Evolutionary conservation across 2,888 invertebrate species (phyloP).

Genomic region (Yponomeuta sedellus): DNA sequence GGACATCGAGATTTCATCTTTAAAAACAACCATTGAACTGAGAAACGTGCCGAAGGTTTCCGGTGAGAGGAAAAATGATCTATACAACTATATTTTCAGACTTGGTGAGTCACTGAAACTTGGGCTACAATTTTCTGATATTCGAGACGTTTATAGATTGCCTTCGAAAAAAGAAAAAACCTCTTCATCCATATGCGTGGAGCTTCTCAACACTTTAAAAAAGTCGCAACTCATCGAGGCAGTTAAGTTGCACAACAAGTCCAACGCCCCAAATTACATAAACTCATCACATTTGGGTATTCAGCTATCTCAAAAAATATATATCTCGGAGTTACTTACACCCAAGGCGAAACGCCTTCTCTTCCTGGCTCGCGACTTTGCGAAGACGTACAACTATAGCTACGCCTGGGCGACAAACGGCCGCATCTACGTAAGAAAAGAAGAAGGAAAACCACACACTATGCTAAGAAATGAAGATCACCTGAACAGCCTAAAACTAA

Average conservation of each 20-base stretch:
- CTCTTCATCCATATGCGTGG: not conserved
- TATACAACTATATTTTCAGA: too few species aligned
- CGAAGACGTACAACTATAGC: not conserved
- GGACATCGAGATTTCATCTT: too few species aligned
- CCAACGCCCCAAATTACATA: not conserved
- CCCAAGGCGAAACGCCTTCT: not conserved
- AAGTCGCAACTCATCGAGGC: not conserved
- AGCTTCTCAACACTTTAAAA: not conserved
- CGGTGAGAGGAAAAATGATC: too few species aligned
- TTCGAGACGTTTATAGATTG: too few species aligned
- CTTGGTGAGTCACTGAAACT: too few species aligned
- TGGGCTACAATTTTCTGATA: too few species aligned
- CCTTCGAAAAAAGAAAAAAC: not conserved
- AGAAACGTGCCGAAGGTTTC: too few species aligned
- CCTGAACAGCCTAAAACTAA: not conserved
- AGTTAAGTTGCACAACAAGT: not conserved
- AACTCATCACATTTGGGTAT: not conserved
- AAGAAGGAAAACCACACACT: not conserved
- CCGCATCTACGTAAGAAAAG: not conserved
- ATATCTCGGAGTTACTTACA: not conserved
- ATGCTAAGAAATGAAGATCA: conserved; percentile 3
- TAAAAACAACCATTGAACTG: too few species aligned
- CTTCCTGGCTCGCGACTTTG: conserved; percentile 1
- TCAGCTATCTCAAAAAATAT: not conserved
- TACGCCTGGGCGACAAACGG: conserved; percentile 1